Conservation (phyloP, 2,888 invertebrate genomes). For the Ormia ochracea region DNA sequence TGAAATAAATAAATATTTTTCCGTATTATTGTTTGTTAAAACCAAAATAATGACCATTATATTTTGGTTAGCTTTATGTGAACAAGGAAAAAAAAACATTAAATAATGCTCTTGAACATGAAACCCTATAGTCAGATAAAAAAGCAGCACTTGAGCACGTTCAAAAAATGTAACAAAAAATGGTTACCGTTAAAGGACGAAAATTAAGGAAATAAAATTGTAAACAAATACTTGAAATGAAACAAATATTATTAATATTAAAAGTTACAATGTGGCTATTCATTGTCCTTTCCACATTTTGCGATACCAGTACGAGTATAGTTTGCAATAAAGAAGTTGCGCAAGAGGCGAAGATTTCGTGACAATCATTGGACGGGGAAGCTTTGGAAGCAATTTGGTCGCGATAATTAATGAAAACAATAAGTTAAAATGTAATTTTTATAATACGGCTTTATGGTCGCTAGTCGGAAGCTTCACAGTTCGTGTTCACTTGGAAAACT, state of each 20-base stretch:
- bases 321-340: not conserved
- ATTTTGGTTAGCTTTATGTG: constrained; percentile 24
- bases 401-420: no score
- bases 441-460: no score
- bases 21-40: constrained; percentile 3
- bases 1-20: no score
- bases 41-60: constrained; percentile 52
- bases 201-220: constrained; percentile 26
- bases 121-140: constrained; percentile 43
- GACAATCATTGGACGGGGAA: no score
- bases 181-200: not conserved
- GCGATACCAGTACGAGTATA: not conserved
- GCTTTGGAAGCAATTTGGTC: no score
- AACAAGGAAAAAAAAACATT: constrained; percentile 22
- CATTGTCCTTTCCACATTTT: not conserved
- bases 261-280: constrained; percentile 1
- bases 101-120: constrained; percentile 60
- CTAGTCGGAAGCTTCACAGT: no score
- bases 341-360: not conserved
- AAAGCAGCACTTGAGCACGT: constrained; percentile 54
- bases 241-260: constrained; percentile 48
- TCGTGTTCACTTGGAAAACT: no score
- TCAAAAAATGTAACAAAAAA: constrained; percentile 34
- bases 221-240: constrained; percentile 53
- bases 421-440: no score